Evolutionary conservation across 1,140 invertebrate species (phyloP).

Genomic region (Papilio machaon): DNA sequence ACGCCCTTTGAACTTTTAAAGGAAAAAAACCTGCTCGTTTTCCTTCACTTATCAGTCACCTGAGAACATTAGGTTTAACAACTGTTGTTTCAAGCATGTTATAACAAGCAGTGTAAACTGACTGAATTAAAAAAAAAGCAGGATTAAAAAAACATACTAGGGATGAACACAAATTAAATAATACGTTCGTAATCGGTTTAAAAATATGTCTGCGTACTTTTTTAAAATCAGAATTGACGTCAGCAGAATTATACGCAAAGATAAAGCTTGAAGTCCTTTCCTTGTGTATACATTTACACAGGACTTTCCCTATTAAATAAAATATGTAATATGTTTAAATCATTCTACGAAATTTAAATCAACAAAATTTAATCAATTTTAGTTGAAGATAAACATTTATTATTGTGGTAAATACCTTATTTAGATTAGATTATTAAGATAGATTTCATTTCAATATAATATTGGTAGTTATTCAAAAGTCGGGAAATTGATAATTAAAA

Average conservation of each 20-base stretch:
- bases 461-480: no score
- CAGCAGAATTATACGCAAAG: not conserved
- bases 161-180: no score
- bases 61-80: not conserved
- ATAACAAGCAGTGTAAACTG: no score
- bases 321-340: not conserved
- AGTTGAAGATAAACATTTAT: no score
- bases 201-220: no score
- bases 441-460: no score
- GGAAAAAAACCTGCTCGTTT: not conserved
- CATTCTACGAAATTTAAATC: not conserved
- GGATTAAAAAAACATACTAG: not conserved
- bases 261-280: not conserved
- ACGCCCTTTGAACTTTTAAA: slow-evolving; percentile 2
- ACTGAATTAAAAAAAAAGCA: no score
- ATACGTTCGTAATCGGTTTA: no score
- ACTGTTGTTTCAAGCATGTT: not conserved
- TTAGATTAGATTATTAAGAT: no score
- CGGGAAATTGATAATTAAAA: no score
- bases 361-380: not conserved
- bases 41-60: slow-evolving; percentile 15
- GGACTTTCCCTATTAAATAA: not conserved
- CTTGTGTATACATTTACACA: not conserved
- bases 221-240: not conserved
- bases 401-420: no score